Percentiles rank a stretch among this genome's conserved stretches.
phyloP scores from a whole-genome alignment of 2,113 vertebrate species.

The Peromyscus leucopus region DNA sequence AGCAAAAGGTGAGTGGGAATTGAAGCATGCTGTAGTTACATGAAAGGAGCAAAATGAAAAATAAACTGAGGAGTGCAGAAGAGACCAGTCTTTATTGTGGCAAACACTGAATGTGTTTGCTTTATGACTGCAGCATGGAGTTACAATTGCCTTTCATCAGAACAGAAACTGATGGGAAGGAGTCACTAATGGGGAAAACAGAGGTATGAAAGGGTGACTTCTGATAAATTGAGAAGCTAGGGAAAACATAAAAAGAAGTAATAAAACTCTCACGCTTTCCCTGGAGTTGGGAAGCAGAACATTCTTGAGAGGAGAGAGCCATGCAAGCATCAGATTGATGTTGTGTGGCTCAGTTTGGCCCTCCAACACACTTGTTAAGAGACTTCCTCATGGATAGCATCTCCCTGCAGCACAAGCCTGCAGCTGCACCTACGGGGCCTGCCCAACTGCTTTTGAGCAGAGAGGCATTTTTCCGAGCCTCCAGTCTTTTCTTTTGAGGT shows the following conservation, averaged over 20 bases:
- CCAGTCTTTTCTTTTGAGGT: constrained; percentile 11
- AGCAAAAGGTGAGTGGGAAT: neutral
- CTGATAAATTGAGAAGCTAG: constrained; percentile 56
- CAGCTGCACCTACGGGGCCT: neutral
- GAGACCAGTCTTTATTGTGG: constrained; percentile 15
- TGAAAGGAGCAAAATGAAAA: constrained; percentile 42
- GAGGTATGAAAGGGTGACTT: constrained; percentile 18
- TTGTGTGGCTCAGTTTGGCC: constrained; percentile 11
- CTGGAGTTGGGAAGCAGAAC: constrained; percentile 52
- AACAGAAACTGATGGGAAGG: constrained; percentile 36
- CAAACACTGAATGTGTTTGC: constrained; percentile 31
- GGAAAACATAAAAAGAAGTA: constrained; percentile 58
- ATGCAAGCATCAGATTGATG: constrained; percentile 45
- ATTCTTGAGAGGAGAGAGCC: constrained; percentile 56
- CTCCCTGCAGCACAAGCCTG: constrained; percentile 16
- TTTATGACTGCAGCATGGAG: constrained; percentile 11
- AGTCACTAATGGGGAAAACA: constrained; percentile 57
- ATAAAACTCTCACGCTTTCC: constrained; percentile 58
- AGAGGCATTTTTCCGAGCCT: constrained; percentile 23
- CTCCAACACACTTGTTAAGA: constrained; percentile 33
- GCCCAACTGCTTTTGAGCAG: constrained; percentile 12
- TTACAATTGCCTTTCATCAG: constrained; percentile 56
- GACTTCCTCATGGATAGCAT: neutral
- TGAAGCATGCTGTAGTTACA: constrained; percentile 16
- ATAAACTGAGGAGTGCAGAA: constrained; percentile 6